Base-by-base conservation (phyloP, 2,113 vertebrate species). In the Onychorhynchus coronatus region DNA sequence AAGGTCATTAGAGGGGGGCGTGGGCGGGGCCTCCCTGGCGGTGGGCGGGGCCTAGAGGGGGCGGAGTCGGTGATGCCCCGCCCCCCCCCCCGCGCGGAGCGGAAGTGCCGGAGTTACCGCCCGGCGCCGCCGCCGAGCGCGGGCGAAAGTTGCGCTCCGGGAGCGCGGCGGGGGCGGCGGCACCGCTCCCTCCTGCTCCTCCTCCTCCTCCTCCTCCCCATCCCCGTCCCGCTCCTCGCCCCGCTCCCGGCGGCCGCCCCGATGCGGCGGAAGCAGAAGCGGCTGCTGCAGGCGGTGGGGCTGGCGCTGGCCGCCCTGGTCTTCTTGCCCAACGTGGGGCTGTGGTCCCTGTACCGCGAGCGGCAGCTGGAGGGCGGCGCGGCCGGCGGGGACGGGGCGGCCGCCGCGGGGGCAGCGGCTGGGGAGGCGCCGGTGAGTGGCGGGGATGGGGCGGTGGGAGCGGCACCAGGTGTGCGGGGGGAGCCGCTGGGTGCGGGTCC, bases 181-280 rank as follows among this genome's bases (percentile, higher is more conserved):
- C 91, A 88, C 65, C 83, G n/a, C n/a, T n/a, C n/a, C n/a, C n/a
- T n/a, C n/a, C n/a, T n/a, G n/a, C n/a, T n/a, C n/a, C n/a, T n/a
- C n/a, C n/a, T n/a, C n/a, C n/a, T n/a, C 68, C 84, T 25, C 61
- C 22, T 62, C 31, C 28, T 42, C n/a, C 2, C 3, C n/a, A 28
- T 12, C 61, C 61, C 31, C 61, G 2, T 18, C 65, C 53, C 44
- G 65, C 63, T 15, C 28, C 77, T 21, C 50, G 5, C 20, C 50
- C 55, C 74, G 75, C 74, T 37, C 27, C 52, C 78, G 49, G 58
- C 79, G 19, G 75, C 67, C 84, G 96, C 94, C 95, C 98, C 97
- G 82, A 99, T 99, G 99, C 98, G 99, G 98, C 98, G 99, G 96
- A 99, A 98, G 92, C 98, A 99, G 98, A 99, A 99, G 98, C 95